Evolutionary conservation across 2,797 vertebrate genomes (phyloP), one percentile per base, ranked within the genome.

Genomic region (Artibeus lituratus): DNA sequence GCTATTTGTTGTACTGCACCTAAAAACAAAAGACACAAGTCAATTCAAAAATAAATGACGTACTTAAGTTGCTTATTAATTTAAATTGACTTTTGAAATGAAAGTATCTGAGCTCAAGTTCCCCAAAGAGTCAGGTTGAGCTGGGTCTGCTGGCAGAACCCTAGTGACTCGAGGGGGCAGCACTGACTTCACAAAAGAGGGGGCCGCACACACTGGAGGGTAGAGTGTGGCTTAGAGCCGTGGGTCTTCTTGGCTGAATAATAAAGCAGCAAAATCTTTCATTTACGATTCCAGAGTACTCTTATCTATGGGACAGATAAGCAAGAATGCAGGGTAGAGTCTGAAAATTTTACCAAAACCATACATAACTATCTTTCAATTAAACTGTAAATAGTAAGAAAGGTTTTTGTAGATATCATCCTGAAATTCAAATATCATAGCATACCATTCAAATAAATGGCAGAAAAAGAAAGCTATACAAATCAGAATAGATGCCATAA

Each of bases 1-100:
- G 97, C 99, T 99, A 98, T 99, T 99, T 74, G 99, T 99, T n/a
- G 99, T 99, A 98, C 99, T 99, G 98, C 99, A 99, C 97, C 99
- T 99, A 87, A 96, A 94, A 98, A 95, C 84, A 96, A 94, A 95
- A 97, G 74, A 10, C 80, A 87, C 72, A 92, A 78, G 62, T 95
- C 70, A 82, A 4, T 94, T 95, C 70, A 94, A 78, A 42, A 76
- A 84, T 51, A 55, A 93, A 55, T 8, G 49, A 59, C 80, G 57
- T 69, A 69, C n/a, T 93, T 90, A 77, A 65, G 77, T 22, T 12
- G 22, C 22, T 92, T 35, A 77, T 67, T 95, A 94, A 81, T 80
- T 44, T 67, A 85, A 91, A 73, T n/a, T 44, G 89, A 82, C 67
- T 94, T 37, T 24, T 65, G 55, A 94, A 95, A 90, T 42, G 37